A percentile compares a stretch with the other conserved stretches of the same genome.
Conservation (phyloP, 2,113 vertebrate species). For the Muntiacus reevesi region DNA sequence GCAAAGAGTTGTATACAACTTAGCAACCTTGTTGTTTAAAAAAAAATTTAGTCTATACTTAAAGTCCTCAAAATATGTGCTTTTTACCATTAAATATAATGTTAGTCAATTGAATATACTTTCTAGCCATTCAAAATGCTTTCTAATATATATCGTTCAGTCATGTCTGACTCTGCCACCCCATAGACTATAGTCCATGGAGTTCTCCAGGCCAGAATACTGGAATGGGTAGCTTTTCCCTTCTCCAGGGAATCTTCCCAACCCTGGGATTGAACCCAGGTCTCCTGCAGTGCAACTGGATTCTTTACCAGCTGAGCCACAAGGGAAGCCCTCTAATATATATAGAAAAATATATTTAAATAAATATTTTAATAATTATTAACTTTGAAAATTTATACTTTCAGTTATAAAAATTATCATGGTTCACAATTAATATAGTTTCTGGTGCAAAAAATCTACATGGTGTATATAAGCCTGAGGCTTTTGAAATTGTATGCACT, state of each 20-base stretch:
- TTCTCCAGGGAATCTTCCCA: neutral
- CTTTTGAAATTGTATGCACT: neutral
- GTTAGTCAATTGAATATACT: neutral
- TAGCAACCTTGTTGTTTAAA: neutral
- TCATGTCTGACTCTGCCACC: neutral
- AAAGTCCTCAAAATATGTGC: neutral
- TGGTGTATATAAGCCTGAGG: neutral
- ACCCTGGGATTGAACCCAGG: neutral
- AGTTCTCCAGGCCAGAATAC: neutral
- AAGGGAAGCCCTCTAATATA: neutral
- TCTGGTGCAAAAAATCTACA: neutral
- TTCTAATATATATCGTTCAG: neutral
- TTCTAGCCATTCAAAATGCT: neutral
- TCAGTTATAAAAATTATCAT: neutral
- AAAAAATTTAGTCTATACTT: neutral
- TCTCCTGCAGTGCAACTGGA: neutral
- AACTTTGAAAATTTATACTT: neutral
- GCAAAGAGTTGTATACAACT: neutral
- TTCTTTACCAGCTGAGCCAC: neutral
- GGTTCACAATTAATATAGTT: neutral
- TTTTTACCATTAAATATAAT: neutral
- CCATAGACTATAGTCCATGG: neutral
- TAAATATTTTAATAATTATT: neutral
- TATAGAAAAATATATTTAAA: neutral
- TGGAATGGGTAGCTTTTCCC: neutral